Base-by-base conservation (phyloP, 2,888 invertebrate species). In the Ernsta delagoae region DNA sequence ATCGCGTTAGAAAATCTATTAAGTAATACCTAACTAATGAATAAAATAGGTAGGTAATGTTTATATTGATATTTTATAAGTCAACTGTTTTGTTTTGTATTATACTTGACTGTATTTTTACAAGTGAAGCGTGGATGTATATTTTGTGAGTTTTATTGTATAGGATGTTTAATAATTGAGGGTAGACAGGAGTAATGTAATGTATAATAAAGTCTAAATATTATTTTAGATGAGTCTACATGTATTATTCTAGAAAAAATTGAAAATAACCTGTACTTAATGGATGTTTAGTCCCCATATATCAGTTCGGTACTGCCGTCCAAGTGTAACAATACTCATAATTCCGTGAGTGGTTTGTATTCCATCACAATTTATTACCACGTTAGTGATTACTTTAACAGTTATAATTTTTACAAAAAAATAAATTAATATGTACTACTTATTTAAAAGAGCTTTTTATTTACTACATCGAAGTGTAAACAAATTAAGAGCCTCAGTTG, bases 281-380 rank as follows among this genome's bases (percentile, higher is more conserved):
- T 54, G 54, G 53, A 53, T 53, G 48, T 53, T 59, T 50, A 59
- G 65, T 65, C 65, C 65, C 31, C 43, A 43, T 62, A 59, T 69
- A 59, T 61, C 53, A 43, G 50, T 65, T 41, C 70, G 59, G 64
- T 70, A 71, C 24, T 57, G 70, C 65, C 63, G 34, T 60, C 61
- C 63, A 70, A 57, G 59, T 63, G 54, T 69, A 70, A 73, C 76
- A 88, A 90, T 90, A 89, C 89, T 90, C 90, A 88, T 82, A 65
- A 75, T 77, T 78, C 48, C 78, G 79, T 79, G 79, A 76, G 86
- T 88, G 85, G 85, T 86, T 74, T 79, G 79, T 82, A 82, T 82
- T 86, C 86, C 90, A 92, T 92, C 92, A 91, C 91, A 91, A 89
- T 87, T 79, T 85, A 83, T 87, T 88, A 90, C 91, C 89, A 88